phyloP scores from a whole-genome alignment of 2,888 invertebrate genomes.

The Nowickia ferox region DNA sequence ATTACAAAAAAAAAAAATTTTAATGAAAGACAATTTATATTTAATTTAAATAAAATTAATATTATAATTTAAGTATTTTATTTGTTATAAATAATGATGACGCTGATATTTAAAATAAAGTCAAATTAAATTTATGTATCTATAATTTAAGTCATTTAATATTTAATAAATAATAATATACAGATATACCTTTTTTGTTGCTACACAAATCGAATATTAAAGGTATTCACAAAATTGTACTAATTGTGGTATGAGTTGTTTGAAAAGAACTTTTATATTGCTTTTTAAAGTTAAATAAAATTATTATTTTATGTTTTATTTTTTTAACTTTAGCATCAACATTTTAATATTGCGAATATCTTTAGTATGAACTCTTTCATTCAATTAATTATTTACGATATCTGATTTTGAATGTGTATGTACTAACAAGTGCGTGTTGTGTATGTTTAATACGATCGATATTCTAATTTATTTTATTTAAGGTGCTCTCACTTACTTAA shows the following conservation, averaged over 20 bases:
- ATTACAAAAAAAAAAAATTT: constrained; percentile 18
- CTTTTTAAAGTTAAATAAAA: background rate
- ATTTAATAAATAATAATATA: background rate
- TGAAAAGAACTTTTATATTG: background rate
- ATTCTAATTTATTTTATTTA: constrained; percentile 17
- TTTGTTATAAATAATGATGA: background rate
- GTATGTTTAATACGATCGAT: background rate
- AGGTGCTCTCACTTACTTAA: constrained; percentile 55
- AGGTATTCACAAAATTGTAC: background rate
- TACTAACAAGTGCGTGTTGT: background rate
- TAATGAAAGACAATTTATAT: constrained; percentile 56
- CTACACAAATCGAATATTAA: background rate
- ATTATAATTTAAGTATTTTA: constrained; percentile 5
- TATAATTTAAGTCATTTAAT: constrained; percentile 27
- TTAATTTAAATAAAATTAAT: background rate
- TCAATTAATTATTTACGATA: constrained; percentile 32
- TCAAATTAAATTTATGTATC: background rate
- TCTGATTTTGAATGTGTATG: constrained; percentile 1
- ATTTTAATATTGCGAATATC: background rate
- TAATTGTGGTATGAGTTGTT: background rate
- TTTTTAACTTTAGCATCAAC: background rate
- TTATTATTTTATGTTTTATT: background rate
- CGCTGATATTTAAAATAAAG: background rate
- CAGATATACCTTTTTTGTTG: background rate
- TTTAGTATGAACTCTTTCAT: constrained; percentile 18